Evolutionary conservation across 2,113 vertebrate genomes (phyloP), one percentile per base, ranked within the genome.

Genomic region (Cephalopterus ornatus): DNA sequence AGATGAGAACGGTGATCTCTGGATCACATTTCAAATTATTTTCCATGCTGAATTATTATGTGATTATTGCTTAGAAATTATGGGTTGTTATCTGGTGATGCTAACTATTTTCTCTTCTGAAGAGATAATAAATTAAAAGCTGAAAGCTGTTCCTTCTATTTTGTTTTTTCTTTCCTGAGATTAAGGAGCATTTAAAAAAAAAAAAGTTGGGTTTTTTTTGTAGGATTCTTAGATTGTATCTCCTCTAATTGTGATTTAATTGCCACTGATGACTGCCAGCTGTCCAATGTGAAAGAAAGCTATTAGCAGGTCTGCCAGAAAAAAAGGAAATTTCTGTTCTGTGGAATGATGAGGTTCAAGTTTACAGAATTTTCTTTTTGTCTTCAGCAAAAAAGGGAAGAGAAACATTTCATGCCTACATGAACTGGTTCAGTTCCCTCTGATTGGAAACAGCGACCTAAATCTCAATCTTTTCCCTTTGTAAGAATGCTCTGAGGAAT

Each of bases 231-330:
- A 81, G 30, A 77, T 42, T 71, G 14, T 5, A 11, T 71, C 50
- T 71, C 21, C 21, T 89, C 30, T 92, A 83, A 89, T 76, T 86
- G 49, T 65, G 18, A 72, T 83, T 80, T 88, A 91, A 66, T 76
- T 81, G 47, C 24, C 39, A 74, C 35, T 92, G 61, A 68, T 72
- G 56, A 82, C 39, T 89, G 56, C 70, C 88, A 92, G 92, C 52
- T 95, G 74, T 89, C 74, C 47, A 88, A 5, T 32, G 14, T 65
- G 65, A 92, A 91, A 92, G 28, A 72, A 86, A 91, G 42, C 52
- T 72, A 59, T 82, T 67, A 89, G 3, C 16, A 82, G 35, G 33
- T 82, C 47, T 92, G 52, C 19, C 58, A 90, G 44, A 90, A 88
- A 66, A 59, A 82, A 62, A 79, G 5, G 9, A 65, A 80, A 89